Evolutionary conservation across 2,888 invertebrate species (phyloP).

Genomic region (Piscicola geometra): DNA sequence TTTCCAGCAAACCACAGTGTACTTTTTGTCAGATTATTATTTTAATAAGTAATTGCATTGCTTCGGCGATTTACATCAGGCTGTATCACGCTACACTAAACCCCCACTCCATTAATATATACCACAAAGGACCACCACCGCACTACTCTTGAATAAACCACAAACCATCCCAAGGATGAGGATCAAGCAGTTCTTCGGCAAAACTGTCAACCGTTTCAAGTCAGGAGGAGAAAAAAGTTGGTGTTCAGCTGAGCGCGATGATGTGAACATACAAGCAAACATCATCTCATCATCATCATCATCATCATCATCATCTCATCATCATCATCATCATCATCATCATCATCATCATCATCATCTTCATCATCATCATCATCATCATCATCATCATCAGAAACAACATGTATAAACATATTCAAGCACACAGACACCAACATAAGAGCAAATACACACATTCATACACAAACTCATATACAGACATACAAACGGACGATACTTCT

Average conservation of each 20-base stretch:
- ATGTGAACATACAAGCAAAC: not conserved
- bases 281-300: not conserved
- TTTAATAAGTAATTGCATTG: too few relatives aligned
- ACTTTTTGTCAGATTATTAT: too few relatives aligned
- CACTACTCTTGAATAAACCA: too few relatives aligned
- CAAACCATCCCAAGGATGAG: slow-evolving; percentile 45
- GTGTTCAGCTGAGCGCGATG: not conserved
- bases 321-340: too few relatives aligned
- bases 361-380: too few relatives aligned
- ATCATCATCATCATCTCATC: not conserved
- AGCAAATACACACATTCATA: slow-evolving; percentile 6
- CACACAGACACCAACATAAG: not conserved
- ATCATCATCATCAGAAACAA: too few relatives aligned
- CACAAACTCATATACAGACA: slow-evolving; percentile 59
- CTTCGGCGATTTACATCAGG: too few relatives aligned
- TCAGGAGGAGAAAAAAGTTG: slow-evolving; percentile 73
- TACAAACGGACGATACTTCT: slow-evolving; percentile 35
- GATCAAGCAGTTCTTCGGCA: slow-evolving; percentile 65
- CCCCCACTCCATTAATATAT: too few relatives aligned
- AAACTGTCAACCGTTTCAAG: slow-evolving; percentile 83
- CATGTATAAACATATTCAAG: not conserved
- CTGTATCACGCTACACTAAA: too few relatives aligned
- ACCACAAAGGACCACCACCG: too few relatives aligned
- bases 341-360: too few relatives aligned
- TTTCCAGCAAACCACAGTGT: too few relatives aligned